Base-by-base conservation (phyloP, 2,888 invertebrate genomes). In the Lycophotia porphyrea region DNA sequence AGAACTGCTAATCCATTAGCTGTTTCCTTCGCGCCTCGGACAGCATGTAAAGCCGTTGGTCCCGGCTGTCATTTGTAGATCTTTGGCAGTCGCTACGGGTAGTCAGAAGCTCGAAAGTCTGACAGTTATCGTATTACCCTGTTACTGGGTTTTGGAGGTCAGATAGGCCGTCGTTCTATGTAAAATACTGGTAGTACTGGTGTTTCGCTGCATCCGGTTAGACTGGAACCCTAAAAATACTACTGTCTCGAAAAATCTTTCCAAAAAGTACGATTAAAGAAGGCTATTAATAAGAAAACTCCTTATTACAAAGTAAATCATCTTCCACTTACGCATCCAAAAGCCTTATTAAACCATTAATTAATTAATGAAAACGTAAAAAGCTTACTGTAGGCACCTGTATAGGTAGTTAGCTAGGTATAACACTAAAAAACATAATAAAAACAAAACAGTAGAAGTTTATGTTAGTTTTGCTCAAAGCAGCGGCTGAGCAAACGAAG, bases 381-480 rank as follows among this genome's bases (percentile, higher is more conserved):
- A 72, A 55, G 42, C 49, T 42, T 55, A 31, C 36, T 75, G 64
- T 31, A 69, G 55, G 39, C 24, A 61, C 15, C 55, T 9, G 47
- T 36, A 36, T 5, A 9, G 52, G 1, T 34, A 39, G 31, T n/a
- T 71, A 39, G 39, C 18, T 69, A 64, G 4, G 34, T 58, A 81
- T n/a, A 69, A 70, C 34, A 73, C 5, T 15, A 74, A 80, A 84
- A 85, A 80, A 76, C 67, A 72, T 70, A 65, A 84, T 85, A 85
- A 90, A 85, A 86, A 85, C 80, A 90, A 90, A 89, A 90, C 90
- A 91, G 91, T 92, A 91, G 88, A 93, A 93, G 93, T 93, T 95
- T 92, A 94, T 95, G 95, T 96, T 96, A 95, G 95, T 95, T 95
- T 95, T 94, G 90, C 91, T 93, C 88, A 89, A 93, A 94, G 91